A percentile compares a stretch with the other conserved stretches of the same genome.
These are phyloP conservation scores for Notiomystis cincta DNA, from an alignment of 2,113 vertebrate species.

Conservation along the genomic window DNA sequence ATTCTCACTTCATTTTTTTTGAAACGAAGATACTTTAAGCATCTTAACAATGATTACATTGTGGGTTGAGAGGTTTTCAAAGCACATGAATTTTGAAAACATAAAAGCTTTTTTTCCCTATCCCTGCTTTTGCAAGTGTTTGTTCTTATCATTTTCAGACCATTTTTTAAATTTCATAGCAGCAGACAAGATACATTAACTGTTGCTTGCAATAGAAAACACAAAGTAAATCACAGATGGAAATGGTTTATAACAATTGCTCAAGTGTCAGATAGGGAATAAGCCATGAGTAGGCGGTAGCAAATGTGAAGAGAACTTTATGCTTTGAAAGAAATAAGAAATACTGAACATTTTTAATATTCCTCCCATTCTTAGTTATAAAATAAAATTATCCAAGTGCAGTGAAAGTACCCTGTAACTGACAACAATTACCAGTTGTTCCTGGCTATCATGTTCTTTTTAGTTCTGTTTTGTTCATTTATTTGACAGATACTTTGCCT, in stretches of 20 bases:
- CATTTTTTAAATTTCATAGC: not conserved
- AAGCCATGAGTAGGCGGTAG: not conserved
- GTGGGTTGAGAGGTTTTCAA: not conserved
- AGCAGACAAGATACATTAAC: slow-evolving; percentile 39
- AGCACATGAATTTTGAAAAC: not conserved
- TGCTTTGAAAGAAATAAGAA: slow-evolving; percentile 20
- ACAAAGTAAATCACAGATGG: slow-evolving; percentile 38
- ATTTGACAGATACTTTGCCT: not conserved
- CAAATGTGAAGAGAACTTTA: slow-evolving; percentile 5
- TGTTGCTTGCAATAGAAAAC: not conserved
- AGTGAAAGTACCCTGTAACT: not conserved
- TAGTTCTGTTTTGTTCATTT: slow-evolving; percentile 4
- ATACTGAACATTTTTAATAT: slow-evolving; percentile 21
- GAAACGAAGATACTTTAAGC: not conserved
- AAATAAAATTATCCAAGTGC: slow-evolving; percentile 16
- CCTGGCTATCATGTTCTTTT: not conserved
- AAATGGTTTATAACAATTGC: slow-evolving; percentile 47
- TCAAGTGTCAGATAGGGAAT: slow-evolving; percentile 32
- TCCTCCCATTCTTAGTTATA: not conserved
- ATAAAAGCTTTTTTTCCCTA: not conserved
- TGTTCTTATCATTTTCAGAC: not conserved
- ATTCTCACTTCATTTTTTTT: not conserved
- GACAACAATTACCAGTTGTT: not conserved
- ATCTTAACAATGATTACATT: not conserved
- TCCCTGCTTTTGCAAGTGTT: not conserved